phyloP scores from a whole-genome alignment of 2,797 vertebrate genomes.

The Yasuhikotakia modesta region DNA sequence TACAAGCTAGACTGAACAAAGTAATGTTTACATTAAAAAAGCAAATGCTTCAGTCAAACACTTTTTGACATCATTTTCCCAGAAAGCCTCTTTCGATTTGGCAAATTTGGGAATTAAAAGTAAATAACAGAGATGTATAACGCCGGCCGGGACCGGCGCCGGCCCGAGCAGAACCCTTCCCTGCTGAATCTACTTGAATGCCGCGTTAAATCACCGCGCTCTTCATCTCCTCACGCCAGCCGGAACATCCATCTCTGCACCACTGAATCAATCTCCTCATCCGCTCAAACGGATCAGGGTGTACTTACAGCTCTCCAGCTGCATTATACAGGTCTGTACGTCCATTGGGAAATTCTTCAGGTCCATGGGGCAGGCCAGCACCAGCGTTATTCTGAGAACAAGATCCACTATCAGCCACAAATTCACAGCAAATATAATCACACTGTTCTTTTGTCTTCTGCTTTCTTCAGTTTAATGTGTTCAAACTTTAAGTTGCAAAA shows the following conservation, averaged over 20 bases:
- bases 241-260: slow-evolving; percentile 61
- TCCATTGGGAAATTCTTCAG: slow-evolving; percentile 99
- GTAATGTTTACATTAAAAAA: background rate
- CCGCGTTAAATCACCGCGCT: slow-evolving; percentile 60
- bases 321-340: slow-evolving; percentile 99
- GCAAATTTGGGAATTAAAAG: slow-evolving; percentile 41
- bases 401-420: slow-evolving; percentile 44
- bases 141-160: background rate
- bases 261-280: slow-evolving; percentile 61
- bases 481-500: background rate
- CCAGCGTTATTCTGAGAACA: slow-evolving; percentile 82
- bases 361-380: slow-evolving; percentile 88
- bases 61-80: background rate
- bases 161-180: slow-evolving; percentile 41
- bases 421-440: slow-evolving; percentile 44
- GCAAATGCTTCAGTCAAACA: background rate
- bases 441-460: background rate
- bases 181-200: slow-evolving; percentile 55
- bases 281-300: slow-evolving; percentile 51
- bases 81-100: background rate
- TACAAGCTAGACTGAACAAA: background rate
- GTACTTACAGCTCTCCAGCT: slow-evolving; percentile 98
- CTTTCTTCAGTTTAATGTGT: background rate
- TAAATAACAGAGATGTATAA: slow-evolving; percentile 51
- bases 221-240: slow-evolving; percentile 59